Evolutionary conservation across 2,888 invertebrate genomes (phyloP), one percentile per base, ranked within the genome.

Genomic region (Chymomyza fuscimana): DNA sequence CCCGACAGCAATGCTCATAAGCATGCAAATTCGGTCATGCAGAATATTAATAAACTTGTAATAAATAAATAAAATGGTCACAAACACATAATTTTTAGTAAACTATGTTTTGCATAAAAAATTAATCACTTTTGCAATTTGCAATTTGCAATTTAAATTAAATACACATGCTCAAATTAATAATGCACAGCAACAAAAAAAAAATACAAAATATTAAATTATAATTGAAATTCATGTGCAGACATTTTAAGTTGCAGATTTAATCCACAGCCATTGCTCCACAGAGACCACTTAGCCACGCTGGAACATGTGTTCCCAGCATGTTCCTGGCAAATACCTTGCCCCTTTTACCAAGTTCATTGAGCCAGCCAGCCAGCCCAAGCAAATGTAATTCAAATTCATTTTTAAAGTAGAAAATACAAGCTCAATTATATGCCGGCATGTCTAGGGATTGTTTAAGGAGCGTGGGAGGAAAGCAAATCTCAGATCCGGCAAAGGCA

Each of bases 71-170:
- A 29, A 54, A 46, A 63, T 25, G 51, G 54, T 12, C 63, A 51
- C 12, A 46, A 46, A 12, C 10, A 46, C 40, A 10, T 46, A 46
- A 46, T 12, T 12, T 10, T 46, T 4, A 12, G 10, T 12, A 12
- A 46, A 12, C 40, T 46, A 46, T 12, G 40, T 46, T 46, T 46
- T 46, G 40, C 40, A 46, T 46, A 46, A 15, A 12, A 46, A 46
- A 46, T 46, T 46, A 10, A 12, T 6, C 40, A 46, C 12, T 10
- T 62, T 67, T 68, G 56, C 56, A 56, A 46, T 29, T 70, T 68
- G 56, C 56, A 56, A 46, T 29, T 70, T 54, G 32, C 63, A 25
- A 65, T 72, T 74, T 69, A 58, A 66, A 66, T 73, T 67, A 46
- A 65, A 67, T 66, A 63, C 64, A 50, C 36, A 50, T 25, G 25